Evolutionary conservation across 1,140 invertebrate genomes (phyloP), one percentile per base, ranked within the genome.

Genomic region (Drosophila suzukii): DNA sequence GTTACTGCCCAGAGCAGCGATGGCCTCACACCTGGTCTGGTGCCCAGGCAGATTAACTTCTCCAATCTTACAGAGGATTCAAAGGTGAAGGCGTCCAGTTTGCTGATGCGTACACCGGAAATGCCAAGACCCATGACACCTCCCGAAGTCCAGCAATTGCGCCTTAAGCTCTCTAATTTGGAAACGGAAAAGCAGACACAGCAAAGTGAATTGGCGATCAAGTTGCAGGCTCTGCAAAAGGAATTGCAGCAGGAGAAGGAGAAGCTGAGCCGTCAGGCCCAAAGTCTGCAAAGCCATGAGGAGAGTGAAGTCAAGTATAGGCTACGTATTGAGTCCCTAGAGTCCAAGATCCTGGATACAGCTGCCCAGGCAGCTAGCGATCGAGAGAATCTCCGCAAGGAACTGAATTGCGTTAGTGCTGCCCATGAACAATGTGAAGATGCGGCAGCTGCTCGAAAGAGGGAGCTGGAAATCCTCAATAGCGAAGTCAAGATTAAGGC

Each of bases 81-180:
- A 4, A 92, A 94, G 44, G 66, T 94, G 0, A 92, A 93, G 53
- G 93, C 82, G 67, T 93, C 51, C 88, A 73, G 81, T 20, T 7
- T 90, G 34, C 13, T 90, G 4, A 59, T 80, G 72, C 78, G 93
- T 27, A 92, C 92, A 11, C 86, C 86, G 0, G 86, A 82, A 13
- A 20, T 88, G 58, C 82, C 84, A 11, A 73, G 70, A 13, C 47
- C 84, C 0, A 17, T 39, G 7, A 63, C 63, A 0, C 62, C 83
- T 1, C 60, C 79, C 0, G 79, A 79, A 44, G 55, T 81, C 3
- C 58, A 75, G 0, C 62, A 82, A 17, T 10, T 89, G 12, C 66
- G 60, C 6, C 39, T 75, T 8, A 76, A 86, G 34, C 43, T 91
- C 0, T 27, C 39, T 6, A 38, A 34, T 0, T 41, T 90, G 13